Percentiles rank a stretch among this genome's conserved stretches.
Evolutionary conservation across 1,140 invertebrate species (phyloP).

Genomic region (Drosophila quadrilineata): DNA sequence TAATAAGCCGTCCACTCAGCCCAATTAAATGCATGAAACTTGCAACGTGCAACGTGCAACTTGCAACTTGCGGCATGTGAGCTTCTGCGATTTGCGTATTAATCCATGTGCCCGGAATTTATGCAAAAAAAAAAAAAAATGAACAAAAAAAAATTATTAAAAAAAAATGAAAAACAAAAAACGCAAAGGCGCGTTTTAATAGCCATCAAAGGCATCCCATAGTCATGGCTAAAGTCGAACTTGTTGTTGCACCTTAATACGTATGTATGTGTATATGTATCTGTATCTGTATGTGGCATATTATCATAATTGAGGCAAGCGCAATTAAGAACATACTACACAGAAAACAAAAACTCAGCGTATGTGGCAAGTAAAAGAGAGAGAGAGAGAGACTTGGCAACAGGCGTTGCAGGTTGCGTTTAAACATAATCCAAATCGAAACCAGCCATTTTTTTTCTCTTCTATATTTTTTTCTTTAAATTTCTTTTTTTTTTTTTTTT

Average conservation of each 20-base stretch:
- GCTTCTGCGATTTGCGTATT: conserved; percentile 69
- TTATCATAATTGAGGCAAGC: conserved; percentile 66
- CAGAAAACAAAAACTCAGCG: neutral
- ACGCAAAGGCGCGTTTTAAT: conserved; percentile 29
- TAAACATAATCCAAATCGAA: conserved; percentile 66
- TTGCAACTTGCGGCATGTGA: conserved; percentile 34
- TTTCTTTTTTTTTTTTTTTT: no score
- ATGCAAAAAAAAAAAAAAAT: conserved; percentile 61
- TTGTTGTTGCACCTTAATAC: neutral
- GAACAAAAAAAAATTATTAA: no score
- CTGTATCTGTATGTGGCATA: no score
- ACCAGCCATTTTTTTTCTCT: conserved; percentile 56
- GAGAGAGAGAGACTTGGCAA: neutral
- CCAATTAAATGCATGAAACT: conserved; percentile 74
- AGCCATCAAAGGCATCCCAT: no score
- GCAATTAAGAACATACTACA: conserved; percentile 48
- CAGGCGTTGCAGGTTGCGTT: neutral
- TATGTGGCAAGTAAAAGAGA: neutral
- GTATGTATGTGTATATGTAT: conserved; percentile 12
- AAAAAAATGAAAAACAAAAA: conserved; percentile 15
- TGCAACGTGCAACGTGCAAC: conserved; percentile 26
- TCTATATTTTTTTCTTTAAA: no score
- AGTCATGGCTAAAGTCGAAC: neutral
- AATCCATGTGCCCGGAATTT: conserved; percentile 59
- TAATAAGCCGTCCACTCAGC: neutral